Percentiles rank a stretch among this genome's conserved stretches.
These are phyloP conservation scores for Drosophila paulistorum DNA, from an alignment of 1,140 invertebrate genomes.

Conservation along the genomic window DNA sequence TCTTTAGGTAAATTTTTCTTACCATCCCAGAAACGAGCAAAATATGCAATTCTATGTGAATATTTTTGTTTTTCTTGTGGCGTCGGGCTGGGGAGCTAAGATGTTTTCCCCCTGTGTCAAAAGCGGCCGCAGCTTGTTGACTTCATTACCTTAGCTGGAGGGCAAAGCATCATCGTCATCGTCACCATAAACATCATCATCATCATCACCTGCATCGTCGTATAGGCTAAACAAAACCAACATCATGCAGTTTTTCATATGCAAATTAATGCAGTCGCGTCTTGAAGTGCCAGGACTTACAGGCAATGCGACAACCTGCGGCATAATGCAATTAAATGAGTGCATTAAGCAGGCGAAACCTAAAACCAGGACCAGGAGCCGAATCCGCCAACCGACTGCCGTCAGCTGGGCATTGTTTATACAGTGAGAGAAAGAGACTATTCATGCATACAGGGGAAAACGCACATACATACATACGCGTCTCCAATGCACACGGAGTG, in stretches of 20 bases:
- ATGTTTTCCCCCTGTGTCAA: conserved; percentile 29
- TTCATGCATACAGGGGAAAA: conserved; percentile 2
- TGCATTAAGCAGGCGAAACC: conserved; percentile 49
- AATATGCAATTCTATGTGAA: not conserved
- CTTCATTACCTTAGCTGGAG: conserved; percentile 70
- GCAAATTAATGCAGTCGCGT: conserved; percentile 71
- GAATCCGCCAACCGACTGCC: conserved; percentile 26
- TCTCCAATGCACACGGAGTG: conserved; percentile 37
- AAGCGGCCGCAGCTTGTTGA: conserved; percentile 70
- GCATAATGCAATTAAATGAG: conserved; percentile 81
- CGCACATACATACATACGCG: not conserved
- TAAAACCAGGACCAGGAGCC: conserved; percentile 18
- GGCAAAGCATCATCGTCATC: conserved; percentile 32
- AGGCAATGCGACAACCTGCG: conserved; percentile 71
- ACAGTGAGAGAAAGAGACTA: not conserved
- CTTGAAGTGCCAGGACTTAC: conserved; percentile 48
- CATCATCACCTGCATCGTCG: conserved; percentile 37
- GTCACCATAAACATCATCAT: conserved; percentile 31
- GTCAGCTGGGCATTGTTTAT: conserved; percentile 33
- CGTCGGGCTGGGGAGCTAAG: conserved; percentile 4
- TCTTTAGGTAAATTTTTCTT: too few species aligned
- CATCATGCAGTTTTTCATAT: conserved; percentile 60
- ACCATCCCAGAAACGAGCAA: too few species aligned
- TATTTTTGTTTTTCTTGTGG: conserved; percentile 1
- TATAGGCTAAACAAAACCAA: conserved; percentile 16